Conservation (phyloP, 2,113 vertebrate genomes). For the Acrocephalus arundinaceus region DNA sequence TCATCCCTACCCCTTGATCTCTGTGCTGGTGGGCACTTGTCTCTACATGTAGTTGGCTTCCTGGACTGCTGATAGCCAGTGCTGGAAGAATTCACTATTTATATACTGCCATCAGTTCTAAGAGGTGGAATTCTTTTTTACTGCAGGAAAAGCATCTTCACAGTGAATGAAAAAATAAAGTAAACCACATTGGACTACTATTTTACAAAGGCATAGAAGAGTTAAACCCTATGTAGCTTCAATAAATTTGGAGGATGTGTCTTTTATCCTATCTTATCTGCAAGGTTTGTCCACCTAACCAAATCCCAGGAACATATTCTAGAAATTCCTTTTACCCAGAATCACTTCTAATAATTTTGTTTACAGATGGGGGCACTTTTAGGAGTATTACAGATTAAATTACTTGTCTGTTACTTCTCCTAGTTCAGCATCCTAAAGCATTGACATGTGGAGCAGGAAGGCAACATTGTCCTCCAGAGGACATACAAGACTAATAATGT, state of each 20-base stretch:
- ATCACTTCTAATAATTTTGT: background rate
- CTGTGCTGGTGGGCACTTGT: background rate
- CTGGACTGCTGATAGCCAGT: background rate
- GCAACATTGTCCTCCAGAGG: background rate
- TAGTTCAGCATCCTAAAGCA: background rate
- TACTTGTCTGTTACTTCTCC: background rate
- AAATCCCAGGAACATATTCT: background rate
- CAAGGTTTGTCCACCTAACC: background rate
- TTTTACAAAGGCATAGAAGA: background rate
- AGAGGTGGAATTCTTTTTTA: background rate
- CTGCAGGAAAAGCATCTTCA: background rate
- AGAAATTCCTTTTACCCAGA: background rate
- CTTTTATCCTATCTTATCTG: background rate
- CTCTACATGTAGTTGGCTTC: background rate
- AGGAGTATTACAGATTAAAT: background rate
- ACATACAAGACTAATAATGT: background rate
- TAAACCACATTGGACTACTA: background rate
- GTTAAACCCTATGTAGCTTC: background rate
- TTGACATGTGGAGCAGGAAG: background rate
- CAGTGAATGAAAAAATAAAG: background rate
- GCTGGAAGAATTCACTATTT: background rate
- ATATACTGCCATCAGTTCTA: background rate
- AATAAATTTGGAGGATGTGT: background rate
- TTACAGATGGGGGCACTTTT: background rate
- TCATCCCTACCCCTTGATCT: background rate